Evolutionary conservation across 2,797 vertebrate species (phyloP).

Genomic region (Sebastes alutus): DNA sequence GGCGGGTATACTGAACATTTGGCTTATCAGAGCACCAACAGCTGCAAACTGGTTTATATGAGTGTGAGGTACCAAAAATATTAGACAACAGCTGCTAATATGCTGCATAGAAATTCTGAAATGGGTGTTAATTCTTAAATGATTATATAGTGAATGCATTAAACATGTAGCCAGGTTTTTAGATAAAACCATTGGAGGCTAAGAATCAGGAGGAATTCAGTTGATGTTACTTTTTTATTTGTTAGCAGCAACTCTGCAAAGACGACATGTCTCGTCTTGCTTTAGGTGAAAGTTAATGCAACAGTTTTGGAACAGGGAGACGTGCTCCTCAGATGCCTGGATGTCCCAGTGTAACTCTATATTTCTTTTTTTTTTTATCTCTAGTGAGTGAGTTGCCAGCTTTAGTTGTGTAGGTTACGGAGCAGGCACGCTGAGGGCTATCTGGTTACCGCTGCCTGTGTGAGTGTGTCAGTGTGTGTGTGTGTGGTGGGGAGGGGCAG

Average conservation of each 20-base stretch:
- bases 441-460: conserved; percentile 67
- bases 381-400: conserved; percentile 64
- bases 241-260: not conserved
- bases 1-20: not conserved
- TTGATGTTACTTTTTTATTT: not conserved
- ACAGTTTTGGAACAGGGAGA: conserved; percentile 53
- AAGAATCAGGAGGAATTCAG: not conserved
- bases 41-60: not conserved
- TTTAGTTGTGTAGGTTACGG: conserved; percentile 66
- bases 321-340: conserved; percentile 49
- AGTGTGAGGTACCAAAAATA: not conserved
- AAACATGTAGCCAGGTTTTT: not conserved
- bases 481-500: conserved; percentile 1
- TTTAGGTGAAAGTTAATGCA: conserved; percentile 56
- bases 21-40: not conserved
- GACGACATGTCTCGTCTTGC: conserved; percentile 16
- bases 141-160: not conserved
- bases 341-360: conserved; percentile 57
- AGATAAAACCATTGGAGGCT: not conserved
- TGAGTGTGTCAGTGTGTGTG: conserved; percentile 13
- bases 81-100: conserved; percentile 14
- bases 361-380: conserved; percentile 42
- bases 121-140: conserved; percentile 20
- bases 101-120: not conserved
- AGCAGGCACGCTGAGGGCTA: conserved; percentile 52